A percentile compares a stretch with the other conserved stretches of the same genome.
These are phyloP conservation scores for Microtus ochrogaster DNA, from an alignment of 2,113 vertebrate genomes.

Conservation along the genomic window DNA sequence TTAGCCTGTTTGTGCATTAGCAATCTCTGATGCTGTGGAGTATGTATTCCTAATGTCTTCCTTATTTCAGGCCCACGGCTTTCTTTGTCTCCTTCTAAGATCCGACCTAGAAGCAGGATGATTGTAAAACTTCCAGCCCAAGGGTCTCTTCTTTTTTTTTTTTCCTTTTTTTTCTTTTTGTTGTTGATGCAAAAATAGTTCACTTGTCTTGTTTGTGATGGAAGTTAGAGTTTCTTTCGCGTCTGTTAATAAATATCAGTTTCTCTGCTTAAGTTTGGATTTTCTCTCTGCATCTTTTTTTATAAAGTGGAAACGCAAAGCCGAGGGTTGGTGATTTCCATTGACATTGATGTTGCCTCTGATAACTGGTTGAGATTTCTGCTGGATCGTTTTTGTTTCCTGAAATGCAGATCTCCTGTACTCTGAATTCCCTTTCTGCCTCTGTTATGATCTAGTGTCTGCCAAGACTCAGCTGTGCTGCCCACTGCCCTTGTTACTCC, in stretches of 20 bases:
- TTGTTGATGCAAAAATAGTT: constrained; percentile 70
- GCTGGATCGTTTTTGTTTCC: constrained; percentile 14
- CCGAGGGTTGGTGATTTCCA: not conserved
- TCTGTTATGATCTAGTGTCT: not conserved
- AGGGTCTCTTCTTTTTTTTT: constrained; percentile 37
- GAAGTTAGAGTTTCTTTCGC: constrained; percentile 66
- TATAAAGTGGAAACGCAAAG: not conserved
- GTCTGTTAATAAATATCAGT: constrained; percentile 63
- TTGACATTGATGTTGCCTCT: constrained; percentile 33
- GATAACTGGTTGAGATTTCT: constrained; percentile 31
- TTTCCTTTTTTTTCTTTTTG: not conserved
- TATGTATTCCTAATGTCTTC: constrained; percentile 55
- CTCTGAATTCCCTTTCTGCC: not conserved
- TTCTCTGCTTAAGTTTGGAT: constrained; percentile 46
- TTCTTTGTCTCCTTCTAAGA: constrained; percentile 72
- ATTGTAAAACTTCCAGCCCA: constrained; percentile 68
- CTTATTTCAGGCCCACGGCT: constrained; percentile 69
- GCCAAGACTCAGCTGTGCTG: not conserved
- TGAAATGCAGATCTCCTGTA: not conserved
- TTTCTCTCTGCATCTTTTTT: not conserved
- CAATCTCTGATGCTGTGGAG: constrained; percentile 38
- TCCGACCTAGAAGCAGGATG: constrained; percentile 73
- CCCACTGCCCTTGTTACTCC: not conserved
- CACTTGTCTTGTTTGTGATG: constrained; percentile 67
- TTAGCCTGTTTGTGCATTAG: constrained; percentile 48